Base-by-base conservation (phyloP, 1,140 invertebrate genomes). In the Aphelinus atriplicis region DNA sequence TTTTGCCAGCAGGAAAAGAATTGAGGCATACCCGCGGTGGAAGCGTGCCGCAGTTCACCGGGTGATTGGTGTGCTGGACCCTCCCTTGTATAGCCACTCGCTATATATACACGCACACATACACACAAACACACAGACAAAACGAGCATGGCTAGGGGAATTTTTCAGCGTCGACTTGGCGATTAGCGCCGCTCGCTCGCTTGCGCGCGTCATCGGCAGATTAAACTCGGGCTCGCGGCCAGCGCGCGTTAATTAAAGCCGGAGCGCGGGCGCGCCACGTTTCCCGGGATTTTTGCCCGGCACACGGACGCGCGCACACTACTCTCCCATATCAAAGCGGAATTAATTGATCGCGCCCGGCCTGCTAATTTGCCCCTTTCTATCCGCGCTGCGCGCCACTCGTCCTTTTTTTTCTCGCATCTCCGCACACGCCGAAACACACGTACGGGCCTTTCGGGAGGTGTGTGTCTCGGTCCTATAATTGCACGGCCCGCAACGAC, bases 211-310 rank as follows among this genome's bases (percentile, higher is more conserved):
- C 69, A 76, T 76, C 68, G 69, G 71, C 63, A 76, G 75, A 76
- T 71, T 76, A 76, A 76, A 68, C 69, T 58, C 56, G 69, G 7
- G 51, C 10, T 51, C 45, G 47, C 43, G 55, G 47, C 6, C 55
- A 48, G 66, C 64, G 67, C 66, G 78, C 77, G 79, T 81, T 80
- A 81, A 81, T 81, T 81, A 82, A 81, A 75, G 73, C 77, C 67
- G 71, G 77, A 72, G 64, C 72, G 56, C 6, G 4, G 3, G 42
- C 58, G 62, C 45, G 10, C 58, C 58, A 42, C 64, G 65, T 51
- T 71, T 64, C 70, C 61, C 46, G 71, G 62, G 62, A 77, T 74
- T 70, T 77, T 65, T 75, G 64, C 69, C 5, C 58, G 50, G 58
- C 9, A 53, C 4, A 4, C 0, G 51, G 4, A 57, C 58, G 61